These are phyloP conservation scores for Drosophila murphyi DNA, from an alignment of 1,140 invertebrate genomes.

Conservation along the genomic window DNA sequence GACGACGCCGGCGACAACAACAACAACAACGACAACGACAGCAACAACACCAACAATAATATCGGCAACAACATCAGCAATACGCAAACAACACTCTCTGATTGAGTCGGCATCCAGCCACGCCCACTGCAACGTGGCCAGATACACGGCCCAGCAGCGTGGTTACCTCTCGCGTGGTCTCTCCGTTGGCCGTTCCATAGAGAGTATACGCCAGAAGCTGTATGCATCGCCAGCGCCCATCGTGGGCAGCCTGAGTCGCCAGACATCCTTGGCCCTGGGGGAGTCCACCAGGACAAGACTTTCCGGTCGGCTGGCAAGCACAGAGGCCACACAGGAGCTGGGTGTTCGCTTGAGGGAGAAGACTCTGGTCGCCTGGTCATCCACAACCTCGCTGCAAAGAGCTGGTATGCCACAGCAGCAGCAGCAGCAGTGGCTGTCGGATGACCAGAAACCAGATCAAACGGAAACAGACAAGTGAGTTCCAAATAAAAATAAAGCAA, in stretches of 20 bases:
- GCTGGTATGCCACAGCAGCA: background rate
- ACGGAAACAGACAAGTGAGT: constrained; percentile 47
- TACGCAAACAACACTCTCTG: constrained; percentile 74
- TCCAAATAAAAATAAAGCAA: background rate
- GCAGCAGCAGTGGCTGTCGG: background rate
- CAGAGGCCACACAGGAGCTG: constrained; percentile 28
- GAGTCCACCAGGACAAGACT: constrained; percentile 32
- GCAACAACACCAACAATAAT: constrained; percentile 10
- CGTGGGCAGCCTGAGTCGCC: constrained; percentile 28
- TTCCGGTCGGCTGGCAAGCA: constrained; percentile 24
- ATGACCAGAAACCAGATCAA: constrained; percentile 13
- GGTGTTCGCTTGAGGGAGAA: constrained; percentile 50
- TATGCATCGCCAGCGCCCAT: constrained; percentile 34
- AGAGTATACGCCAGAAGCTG: constrained; percentile 73
- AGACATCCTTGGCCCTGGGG: constrained; percentile 44
- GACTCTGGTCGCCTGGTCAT: constrained; percentile 68
- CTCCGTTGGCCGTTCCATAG: constrained; percentile 75
- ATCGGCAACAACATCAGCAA: constrained; percentile 23
- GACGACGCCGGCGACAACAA: constrained; percentile 36
- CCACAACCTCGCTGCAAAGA: constrained; percentile 55
- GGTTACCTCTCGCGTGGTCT: constrained; percentile 70
- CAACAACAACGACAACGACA: constrained; percentile 24
- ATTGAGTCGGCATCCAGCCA: constrained; percentile 47
- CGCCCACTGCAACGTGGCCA: constrained; percentile 9
- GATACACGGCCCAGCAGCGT: constrained; percentile 58